Base-by-base conservation (phyloP, 2,113 vertebrate species). In the Mesembrinibis cayennensis region DNA sequence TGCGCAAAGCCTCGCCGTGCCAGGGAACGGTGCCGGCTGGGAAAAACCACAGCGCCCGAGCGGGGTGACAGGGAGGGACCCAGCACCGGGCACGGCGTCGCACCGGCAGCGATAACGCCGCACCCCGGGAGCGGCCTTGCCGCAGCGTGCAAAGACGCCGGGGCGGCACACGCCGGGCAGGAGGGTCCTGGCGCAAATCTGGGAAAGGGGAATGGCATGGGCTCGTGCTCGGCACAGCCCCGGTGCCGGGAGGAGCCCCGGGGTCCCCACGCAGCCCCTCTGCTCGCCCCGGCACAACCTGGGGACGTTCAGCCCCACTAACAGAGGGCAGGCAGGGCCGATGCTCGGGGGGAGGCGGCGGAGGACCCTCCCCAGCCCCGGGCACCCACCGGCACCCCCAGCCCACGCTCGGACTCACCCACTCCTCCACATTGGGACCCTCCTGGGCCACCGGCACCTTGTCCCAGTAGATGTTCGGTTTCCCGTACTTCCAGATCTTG, bases 391-490 rank as follows among this genome's bases (percentile, higher is more conserved):
- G 7, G 56, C 11, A 36, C 23, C 32, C 44, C 32, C 53, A 34
- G 36, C 15, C 50, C 44, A 2, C 1, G 2, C 67, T 17, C 1
- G 0, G 34, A 97, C 99, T 98, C 96, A 99, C 99, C 98, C 99
- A 99, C 70, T 99, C 98, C 90, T 98, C 98, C 16, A 98, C 97
- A 6, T 98, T 97, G 40, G 98, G 98, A 13, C 98, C 98, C 59
- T 98, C 97, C 2, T 96, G 94, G 17, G 40, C 82, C 21, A 73
- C 76, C 0, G 92, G 59, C 0, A 96, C 96, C 61, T 96, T 96
- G 20, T 99, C 99, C 99, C 99, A 99, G 74, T 97, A 97, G 70
- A 99, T 98, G 95, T 99, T 99, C 6, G 50, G 89, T 66, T 99
- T 98, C 6, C 99, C 98, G 1, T 98, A 98, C 23, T 89, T 96